Conservation (phyloP, 1,140 invertebrate genomes). For the Monomorium pharaonis region DNA sequence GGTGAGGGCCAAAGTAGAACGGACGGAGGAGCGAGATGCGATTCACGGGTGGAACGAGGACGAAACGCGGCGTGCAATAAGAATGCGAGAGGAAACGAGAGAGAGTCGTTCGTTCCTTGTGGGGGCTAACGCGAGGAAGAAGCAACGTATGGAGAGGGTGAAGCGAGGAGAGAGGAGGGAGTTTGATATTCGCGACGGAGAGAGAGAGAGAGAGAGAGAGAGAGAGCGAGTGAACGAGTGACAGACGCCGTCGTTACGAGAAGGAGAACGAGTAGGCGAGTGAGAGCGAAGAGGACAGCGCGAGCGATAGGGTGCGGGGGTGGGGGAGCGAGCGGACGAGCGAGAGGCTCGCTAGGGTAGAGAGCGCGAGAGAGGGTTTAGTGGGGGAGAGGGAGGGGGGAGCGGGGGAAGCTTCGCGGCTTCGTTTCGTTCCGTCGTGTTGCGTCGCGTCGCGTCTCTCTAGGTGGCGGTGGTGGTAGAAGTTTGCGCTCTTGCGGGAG, state of each 20-base stretch:
- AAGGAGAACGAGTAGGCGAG: slow-evolving; percentile 37
- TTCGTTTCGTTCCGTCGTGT: slow-evolving; percentile 20
- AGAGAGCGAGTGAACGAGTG: no score
- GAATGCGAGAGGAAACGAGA: slow-evolving; percentile 47
- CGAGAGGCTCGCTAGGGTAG: slow-evolving; percentile 54
- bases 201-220: slow-evolving; percentile 47
- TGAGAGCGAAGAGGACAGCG: slow-evolving; percentile 50
- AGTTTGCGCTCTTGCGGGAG: slow-evolving; percentile 62
- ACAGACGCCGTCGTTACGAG: no score
- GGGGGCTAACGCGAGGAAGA: slow-evolving; percentile 52
- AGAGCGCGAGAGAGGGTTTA: slow-evolving; percentile 68
- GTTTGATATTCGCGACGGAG: slow-evolving; percentile 46
- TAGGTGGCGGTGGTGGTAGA: slow-evolving; percentile 68
- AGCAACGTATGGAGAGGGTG: slow-evolving; percentile 45
- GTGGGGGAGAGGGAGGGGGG: slow-evolving; percentile 67
- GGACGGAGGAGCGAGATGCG: not conserved
- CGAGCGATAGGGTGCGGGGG: slow-evolving; percentile 64
- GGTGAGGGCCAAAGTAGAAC: slow-evolving; percentile 65
- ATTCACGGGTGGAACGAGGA: slow-evolving; percentile 14
- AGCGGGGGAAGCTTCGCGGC: slow-evolving; percentile 57
- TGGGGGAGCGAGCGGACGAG: slow-evolving; percentile 62
- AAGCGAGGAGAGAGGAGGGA: slow-evolving; percentile 37
- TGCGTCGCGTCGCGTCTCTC: slow-evolving; percentile 38
- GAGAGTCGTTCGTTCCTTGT: slow-evolving; percentile 53
- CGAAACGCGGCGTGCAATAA: not conserved